Evolutionary conservation across 2,888 invertebrate genomes (phyloP).

Genomic region (Bombylius discolor): DNA sequence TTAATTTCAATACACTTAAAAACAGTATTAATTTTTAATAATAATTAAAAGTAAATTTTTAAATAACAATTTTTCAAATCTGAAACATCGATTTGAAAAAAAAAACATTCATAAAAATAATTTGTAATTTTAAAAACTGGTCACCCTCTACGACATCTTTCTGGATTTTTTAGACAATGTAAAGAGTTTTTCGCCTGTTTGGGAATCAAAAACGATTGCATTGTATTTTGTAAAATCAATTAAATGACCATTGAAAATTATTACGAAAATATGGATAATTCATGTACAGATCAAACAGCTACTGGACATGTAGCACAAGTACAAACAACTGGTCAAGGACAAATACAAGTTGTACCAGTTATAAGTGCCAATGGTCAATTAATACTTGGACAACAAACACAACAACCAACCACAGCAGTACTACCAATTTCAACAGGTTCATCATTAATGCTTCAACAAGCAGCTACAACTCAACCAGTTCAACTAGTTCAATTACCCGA

Average conservation of each 20-base stretch:
- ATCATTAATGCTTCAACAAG: slow-evolving; percentile 30
- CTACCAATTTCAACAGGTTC: slow-evolving; percentile 29
- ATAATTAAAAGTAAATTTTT: too few species aligned
- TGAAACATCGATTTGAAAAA: background rate
- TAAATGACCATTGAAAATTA: background rate
- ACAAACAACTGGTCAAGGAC: slow-evolving; percentile 10
- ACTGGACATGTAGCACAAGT: slow-evolving; percentile 6
- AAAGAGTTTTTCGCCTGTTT: too few species aligned
- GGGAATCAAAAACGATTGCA: too few species aligned
- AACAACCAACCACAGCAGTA: slow-evolving; percentile 23
- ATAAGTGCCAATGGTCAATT: slow-evolving; percentile 23
- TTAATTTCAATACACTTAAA: too few species aligned
- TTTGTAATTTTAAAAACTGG: slow-evolving; percentile 18
- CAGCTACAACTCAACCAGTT: slow-evolving; percentile 34
- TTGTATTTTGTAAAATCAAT: background rate
- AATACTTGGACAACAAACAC: slow-evolving; percentile 30
- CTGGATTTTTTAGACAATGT: slow-evolving; percentile 33
- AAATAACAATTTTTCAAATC: background rate
- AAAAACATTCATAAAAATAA: background rate
- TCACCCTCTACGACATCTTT: slow-evolving; percentile 33
- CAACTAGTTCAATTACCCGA: slow-evolving; percentile 84
- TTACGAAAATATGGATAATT: slow-evolving; percentile 7
- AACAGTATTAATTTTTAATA: too few species aligned
- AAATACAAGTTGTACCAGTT: slow-evolving; percentile 15
- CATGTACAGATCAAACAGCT: slow-evolving; percentile 1